Base-by-base conservation (phyloP, 2,888 invertebrate species). In the Ophion ventricosus region DNA sequence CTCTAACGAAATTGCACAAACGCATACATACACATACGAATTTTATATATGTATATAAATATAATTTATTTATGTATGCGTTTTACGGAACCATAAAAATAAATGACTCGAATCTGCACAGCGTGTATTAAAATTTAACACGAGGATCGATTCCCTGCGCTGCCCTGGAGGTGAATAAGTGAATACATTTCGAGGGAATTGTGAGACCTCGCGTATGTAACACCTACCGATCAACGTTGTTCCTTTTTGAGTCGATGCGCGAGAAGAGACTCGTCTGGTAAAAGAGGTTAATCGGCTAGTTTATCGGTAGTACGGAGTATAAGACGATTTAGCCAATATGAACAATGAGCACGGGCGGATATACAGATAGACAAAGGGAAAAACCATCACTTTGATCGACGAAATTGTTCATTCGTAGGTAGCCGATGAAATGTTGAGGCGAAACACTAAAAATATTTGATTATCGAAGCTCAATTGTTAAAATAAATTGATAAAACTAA, bases 71-170 rank as follows among this genome's bases (percentile, higher is more conserved):
- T 75, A 75, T 54, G 49, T 20, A 26, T 23, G 49, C 40, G 43
- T 23, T 75, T 75, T 63, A 43, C 74, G 61, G 43, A 23, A 75
- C 74, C 54, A 54, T 75, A 75, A 75, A 61, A 64, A 75, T 63
- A 54, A 63, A 56, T 66, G 66, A 75, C 75, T 66, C 66, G 75
- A 66, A 26, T 66, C 61, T n/a, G 23, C 54, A 35, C 54, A 17
- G 66, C 23, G 35, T 49, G 49, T 56, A 75, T 75, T 75, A 75
- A 35, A 75, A 49, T 49, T 63, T 61, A 17, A 63, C 43, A 74
- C 63, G 63, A 74, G 63, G 26, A 74, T 74, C 66, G 56, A 75
- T 75, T 75, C 35, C 56, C 23, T 43, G 67, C 67, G 43, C 14
- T 43, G 43, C 43, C 43, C 67, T 66, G 26, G 66, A 66, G 66